Evolutionary conservation across 1,140 invertebrate genomes (phyloP), one percentile per base, ranked within the genome.

Genomic region (Neuroterus valhalla): DNA sequence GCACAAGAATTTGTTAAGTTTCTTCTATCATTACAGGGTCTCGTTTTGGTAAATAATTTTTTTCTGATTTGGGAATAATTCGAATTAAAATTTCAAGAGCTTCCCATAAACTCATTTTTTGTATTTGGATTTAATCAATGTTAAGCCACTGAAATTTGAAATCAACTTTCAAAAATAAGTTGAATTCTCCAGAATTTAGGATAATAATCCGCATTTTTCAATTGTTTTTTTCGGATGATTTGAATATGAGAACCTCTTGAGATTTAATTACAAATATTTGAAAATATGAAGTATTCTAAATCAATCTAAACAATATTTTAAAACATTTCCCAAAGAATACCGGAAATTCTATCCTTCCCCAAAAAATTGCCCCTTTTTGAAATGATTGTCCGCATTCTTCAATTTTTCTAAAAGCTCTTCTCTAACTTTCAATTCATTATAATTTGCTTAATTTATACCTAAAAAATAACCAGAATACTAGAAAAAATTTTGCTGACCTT

Each of bases 301-400:
- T 31, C 31, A 50, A 6, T 31, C 52, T 31, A 31, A 12, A 15
- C 12, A 31, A 62, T 31, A 31, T 31, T 31, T 31, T 31, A n/a
- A n/a, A n/a, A n/a, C n/a, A n/a, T 2, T 26, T 31, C 8, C 8
- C 3, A 5, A 31, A 31, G 31, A 10, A 38, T 38, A 38, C 31
- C 10, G 31, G 31, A 38, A 38, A 38, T 38, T 38, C 31, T 38
- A 38, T 38, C 0, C 31, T 62, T 50, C 21, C 48, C 10, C 19
- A 62, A 38, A 62, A 31, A 31, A 4, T 55, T 62, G 23, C 55
- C 55, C 55, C 55, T n/a, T 12, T 15, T 38, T n/a, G 14, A 26
- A 31, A 31, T 62, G 55, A 62, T 62, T 62, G 55, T 62, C 55
- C 26, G 55, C 23, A 38, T 31, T 62, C 23, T 62, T 62, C 31